Percentiles rank a stretch among this genome's conserved stretches.
phyloP scores from a whole-genome alignment of 2,888 invertebrate genomes.

The Candidula unifasciata region DNA sequence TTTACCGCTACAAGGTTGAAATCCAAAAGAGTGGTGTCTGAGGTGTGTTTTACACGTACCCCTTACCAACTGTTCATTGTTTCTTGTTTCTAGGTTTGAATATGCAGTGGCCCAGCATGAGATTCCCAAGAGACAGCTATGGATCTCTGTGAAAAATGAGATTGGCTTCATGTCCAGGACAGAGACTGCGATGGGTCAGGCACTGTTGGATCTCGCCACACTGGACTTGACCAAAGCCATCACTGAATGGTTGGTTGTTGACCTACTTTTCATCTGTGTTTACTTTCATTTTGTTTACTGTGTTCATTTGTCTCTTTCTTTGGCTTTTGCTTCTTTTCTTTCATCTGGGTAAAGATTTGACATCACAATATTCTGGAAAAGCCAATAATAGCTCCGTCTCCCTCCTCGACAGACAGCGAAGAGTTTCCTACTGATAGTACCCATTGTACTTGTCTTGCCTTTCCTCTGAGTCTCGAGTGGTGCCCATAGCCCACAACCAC shows the following conservation, averaged over 20 bases:
- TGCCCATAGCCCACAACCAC: too few relatives aligned
- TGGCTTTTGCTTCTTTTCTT: not conserved
- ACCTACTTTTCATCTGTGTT: not conserved
- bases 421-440: too few relatives aligned
- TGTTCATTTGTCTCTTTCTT: slow-evolving; percentile 36
- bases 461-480: too few relatives aligned
- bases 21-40: too few relatives aligned
- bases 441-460: too few relatives aligned
- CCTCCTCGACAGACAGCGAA: too few relatives aligned
- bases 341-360: not conserved
- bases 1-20: too few relatives aligned
- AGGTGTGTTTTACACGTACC: too few relatives aligned
- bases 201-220: slow-evolving; percentile 83
- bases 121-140: slow-evolving; percentile 86
- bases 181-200: slow-evolving; percentile 82
- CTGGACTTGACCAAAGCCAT: slow-evolving; percentile 84
- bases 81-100: slow-evolving; percentile 82
- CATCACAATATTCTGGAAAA: too few relatives aligned
- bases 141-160: slow-evolving; percentile 85
- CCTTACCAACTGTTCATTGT: not conserved
- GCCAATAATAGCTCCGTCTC: too few relatives aligned
- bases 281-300: not conserved
- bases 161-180: slow-evolving; percentile 85
- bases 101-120: slow-evolving; percentile 90
- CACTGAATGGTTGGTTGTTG: slow-evolving; percentile 83